A percentile compares a stretch with the other conserved stretches of the same genome.
Evolutionary conservation across 2,113 vertebrate species (phyloP).

Genomic region (Vireo altiloquus): DNA sequence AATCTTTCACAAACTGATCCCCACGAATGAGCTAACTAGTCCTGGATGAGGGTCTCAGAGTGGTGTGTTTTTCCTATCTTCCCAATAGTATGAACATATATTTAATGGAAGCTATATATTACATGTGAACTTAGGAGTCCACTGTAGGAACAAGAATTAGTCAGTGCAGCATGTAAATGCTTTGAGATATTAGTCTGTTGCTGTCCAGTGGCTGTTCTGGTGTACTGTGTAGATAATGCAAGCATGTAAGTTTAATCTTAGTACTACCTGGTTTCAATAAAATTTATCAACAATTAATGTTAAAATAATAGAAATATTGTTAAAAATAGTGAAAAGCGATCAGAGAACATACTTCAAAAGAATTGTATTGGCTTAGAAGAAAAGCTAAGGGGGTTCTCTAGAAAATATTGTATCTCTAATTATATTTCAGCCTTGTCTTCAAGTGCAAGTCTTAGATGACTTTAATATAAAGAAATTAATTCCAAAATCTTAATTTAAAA

Average conservation of each 20-base stretch:
- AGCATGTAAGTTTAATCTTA: neutral
- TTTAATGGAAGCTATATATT: neutral
- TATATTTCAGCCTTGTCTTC: neutral
- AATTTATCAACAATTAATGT: neutral
- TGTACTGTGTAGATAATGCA: neutral
- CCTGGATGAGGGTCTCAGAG: neutral
- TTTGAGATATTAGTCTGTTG: neutral
- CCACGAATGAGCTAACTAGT: neutral
- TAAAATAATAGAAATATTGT: neutral
- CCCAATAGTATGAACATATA: neutral
- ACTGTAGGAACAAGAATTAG: neutral
- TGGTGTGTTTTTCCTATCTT: neutral
- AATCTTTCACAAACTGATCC: too few relatives aligned
- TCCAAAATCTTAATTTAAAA: neutral
- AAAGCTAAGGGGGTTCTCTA: neutral
- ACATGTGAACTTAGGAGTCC: neutral
- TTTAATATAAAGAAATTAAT: neutral
- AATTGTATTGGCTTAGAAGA: neutral
- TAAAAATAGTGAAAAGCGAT: neutral
- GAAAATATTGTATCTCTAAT: neutral
- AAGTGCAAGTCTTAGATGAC: neutral
- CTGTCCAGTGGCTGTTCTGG: neutral
- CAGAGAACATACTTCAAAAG: neutral
- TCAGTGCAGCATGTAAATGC: neutral
- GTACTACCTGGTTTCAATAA: neutral